These are phyloP conservation scores for Empis livida DNA, from an alignment of 2,888 invertebrate genomes.

Conservation along the genomic window DNA sequence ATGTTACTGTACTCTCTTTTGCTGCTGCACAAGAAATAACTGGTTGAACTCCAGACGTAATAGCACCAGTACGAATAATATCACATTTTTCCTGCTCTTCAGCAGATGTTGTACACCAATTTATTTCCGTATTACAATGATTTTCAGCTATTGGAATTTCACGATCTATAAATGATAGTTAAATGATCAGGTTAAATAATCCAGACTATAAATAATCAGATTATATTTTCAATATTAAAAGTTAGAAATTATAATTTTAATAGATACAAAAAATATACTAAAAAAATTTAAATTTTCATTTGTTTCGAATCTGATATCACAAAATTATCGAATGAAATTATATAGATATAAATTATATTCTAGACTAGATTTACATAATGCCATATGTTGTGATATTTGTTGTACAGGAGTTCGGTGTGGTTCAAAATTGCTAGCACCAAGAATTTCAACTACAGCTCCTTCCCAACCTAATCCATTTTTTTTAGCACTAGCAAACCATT, in stretches of 20 bases:
- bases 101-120: slow-evolving; percentile 47
- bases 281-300: too few relatives aligned
- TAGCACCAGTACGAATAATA: slow-evolving; percentile 44
- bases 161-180: slow-evolving; percentile 14
- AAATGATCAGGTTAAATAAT: too few relatives aligned
- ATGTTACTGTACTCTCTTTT: slow-evolving; percentile 37
- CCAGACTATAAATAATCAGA: too few relatives aligned
- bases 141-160: slow-evolving; percentile 13
- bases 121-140: slow-evolving; percentile 22
- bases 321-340: too few relatives aligned
- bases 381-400: slow-evolving; percentile 9
- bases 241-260: too few relatives aligned
- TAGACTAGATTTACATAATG: slow-evolving; percentile 8
- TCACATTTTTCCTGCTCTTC: slow-evolving; percentile 45
- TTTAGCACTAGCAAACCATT: slow-evolving; percentile 15
- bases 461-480: slow-evolving; percentile 11
- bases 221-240: too few relatives aligned
- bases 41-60: slow-evolving; percentile 47
- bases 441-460: slow-evolving; percentile 17
- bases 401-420: slow-evolving; percentile 7
- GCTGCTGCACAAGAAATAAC: slow-evolving; percentile 39
- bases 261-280: too few relatives aligned
- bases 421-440: slow-evolving; percentile 9
- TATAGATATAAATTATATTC: too few relatives aligned
- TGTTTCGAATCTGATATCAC: too few relatives aligned